A percentile compares a stretch with the other conserved stretches of the same genome.
phyloP scores from a whole-genome alignment of 2,113 vertebrate genomes.

The Osmerus mordax region DNA sequence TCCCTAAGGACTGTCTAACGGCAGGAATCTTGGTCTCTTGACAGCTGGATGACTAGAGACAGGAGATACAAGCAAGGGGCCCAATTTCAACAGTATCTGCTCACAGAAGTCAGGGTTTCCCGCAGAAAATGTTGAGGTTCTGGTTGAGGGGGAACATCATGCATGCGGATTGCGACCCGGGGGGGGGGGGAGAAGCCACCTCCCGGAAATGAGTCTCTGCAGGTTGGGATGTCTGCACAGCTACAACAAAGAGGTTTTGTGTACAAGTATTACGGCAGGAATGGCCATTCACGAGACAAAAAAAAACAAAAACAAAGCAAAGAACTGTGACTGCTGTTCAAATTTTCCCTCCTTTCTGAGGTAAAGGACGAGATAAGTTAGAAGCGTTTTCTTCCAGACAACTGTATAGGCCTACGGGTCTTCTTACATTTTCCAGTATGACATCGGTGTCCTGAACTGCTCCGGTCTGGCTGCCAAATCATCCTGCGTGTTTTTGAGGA shows the following conservation, averaged over 20 bases:
- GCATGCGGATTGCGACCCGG: too few species aligned
- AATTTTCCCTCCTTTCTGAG: background rate
- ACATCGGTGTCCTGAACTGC: conserved; percentile 47
- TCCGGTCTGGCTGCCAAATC: conserved; percentile 49
- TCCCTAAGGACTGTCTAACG: conserved; percentile 19
- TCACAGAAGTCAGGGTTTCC: background rate
- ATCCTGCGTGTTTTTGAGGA: conserved; percentile 46
- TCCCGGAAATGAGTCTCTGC: too few species aligned
- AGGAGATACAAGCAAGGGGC: background rate
- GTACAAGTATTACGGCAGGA: conserved; percentile 20
- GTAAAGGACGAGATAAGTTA: conserved; percentile 4
- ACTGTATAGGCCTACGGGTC: conserved; percentile 47
- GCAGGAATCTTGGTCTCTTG: conserved; percentile 20
- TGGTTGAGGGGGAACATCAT: too few species aligned
- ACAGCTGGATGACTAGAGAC: conserved; percentile 24
- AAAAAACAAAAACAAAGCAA: background rate
- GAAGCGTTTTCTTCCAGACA: conserved; percentile 46
- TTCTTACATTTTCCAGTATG: conserved; percentile 66
- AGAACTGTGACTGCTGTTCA: background rate
- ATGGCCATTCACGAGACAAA: conserved; percentile 19
- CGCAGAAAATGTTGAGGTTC: too few species aligned
- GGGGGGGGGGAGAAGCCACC: too few species aligned
- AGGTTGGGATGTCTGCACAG: background rate
- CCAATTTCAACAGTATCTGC: background rate
- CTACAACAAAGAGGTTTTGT: conserved; percentile 36